Conservation (phyloP, 1,140 invertebrate genomes). For the Ditylenchus dipsaci region DNA sequence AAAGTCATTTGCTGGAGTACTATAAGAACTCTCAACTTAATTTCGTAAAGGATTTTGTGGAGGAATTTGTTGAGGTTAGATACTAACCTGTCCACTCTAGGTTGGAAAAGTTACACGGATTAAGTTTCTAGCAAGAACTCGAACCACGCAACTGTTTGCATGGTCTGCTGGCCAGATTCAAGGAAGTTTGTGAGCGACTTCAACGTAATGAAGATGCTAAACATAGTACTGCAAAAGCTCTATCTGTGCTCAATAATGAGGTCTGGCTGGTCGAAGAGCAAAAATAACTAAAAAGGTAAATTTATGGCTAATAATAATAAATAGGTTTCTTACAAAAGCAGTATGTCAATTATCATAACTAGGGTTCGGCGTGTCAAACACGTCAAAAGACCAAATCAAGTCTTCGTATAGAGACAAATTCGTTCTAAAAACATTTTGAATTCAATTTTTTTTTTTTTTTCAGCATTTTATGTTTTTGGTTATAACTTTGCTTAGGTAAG, state of each 20-base stretch:
- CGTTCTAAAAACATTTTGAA: too few species aligned
- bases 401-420: too few species aligned
- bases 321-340: conserved; percentile 9
- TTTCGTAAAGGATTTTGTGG: conserved; percentile 42
- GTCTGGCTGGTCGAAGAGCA: conserved; percentile 40
- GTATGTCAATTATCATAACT: too few species aligned
- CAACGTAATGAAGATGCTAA: conserved; percentile 29
- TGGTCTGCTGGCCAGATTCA: conserved; percentile 30
- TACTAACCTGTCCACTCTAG: not conserved
- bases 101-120: conserved; percentile 6
- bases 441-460: too few species aligned
- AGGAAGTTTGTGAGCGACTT: conserved; percentile 29
- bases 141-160: conserved; percentile 29
- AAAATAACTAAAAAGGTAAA: conserved; percentile 23
- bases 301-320: not conserved
- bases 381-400: too few species aligned
- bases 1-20: conserved; percentile 33
- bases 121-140: conserved; percentile 35
- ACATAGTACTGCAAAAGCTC: not conserved
- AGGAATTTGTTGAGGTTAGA: conserved; percentile 32
- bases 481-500: too few species aligned
- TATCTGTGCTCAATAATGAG: conserved; percentile 29
- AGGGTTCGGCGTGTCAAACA: too few species aligned
- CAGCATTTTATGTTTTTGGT: too few species aligned
- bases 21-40: conserved; percentile 43